Base-by-base conservation (phyloP, 2,797 vertebrate species). In the Anguilla anguilla region DNA sequence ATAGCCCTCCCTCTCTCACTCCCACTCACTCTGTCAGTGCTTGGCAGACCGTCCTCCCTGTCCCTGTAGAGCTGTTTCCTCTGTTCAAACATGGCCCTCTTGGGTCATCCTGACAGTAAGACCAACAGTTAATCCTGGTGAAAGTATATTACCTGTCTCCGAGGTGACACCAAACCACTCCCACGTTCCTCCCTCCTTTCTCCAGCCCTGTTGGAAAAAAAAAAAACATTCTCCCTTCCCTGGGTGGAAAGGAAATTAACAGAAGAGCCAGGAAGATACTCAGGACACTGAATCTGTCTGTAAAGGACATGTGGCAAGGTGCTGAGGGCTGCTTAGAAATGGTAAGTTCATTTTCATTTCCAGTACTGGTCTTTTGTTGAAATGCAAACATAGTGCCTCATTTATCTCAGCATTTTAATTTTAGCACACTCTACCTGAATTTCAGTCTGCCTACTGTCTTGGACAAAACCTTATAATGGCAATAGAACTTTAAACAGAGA, bases 121-220 rank as follows among this genome's bases (percentile, higher is more conserved):
- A 67, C 35, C 53, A 3, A 53, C n/a, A 53, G 84, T 22, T 53
- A 43, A 51, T 57, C 51, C 83, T 1, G 25, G 43, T n/a, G 87
- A 85, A 83, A 49, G 69, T 88, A 49, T 28, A 39, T 59, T 35
- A 85, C 87, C 87, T 74, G 87, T 64, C n/a, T 79, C 55, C 17
- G 25, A 51, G 19, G 67, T 77, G 83, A 61, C 87, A 85, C 83
- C 39, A 17, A 31, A 51, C 81, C 81, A 43, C 46, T 43, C 39
- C 1, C 6, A 11, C 81, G n/a, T 59, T n/a, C 43, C 64, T 22
- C 51, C 64, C 19, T 67, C 82, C 59, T 19, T 39, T 59, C 55
- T 53, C 64, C 79, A 13, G 46, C 39, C 35, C 74, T 43, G 28
- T 35, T 28, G 55, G n/a, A 39, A 53, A 83, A 49, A 67, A 49